Evolutionary conservation across 2,888 invertebrate genomes (phyloP), one percentile per base, ranked within the genome.

Genomic region (Caenorhabditis becei): DNA sequence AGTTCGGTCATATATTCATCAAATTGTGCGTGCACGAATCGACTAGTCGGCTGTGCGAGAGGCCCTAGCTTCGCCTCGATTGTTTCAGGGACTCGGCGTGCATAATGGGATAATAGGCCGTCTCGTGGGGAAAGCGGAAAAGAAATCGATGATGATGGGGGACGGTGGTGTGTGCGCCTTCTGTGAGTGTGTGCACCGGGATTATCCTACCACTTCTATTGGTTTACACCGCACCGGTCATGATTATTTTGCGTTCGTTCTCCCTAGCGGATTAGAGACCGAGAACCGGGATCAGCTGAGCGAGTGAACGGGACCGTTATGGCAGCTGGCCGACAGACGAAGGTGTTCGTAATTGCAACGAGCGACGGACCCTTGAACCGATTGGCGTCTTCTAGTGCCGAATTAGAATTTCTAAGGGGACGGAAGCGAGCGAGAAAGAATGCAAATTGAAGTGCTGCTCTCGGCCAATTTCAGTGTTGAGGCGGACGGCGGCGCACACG

Each of bases 21-120:
- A 75, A 75, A 75, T 75, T 75, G 75, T 66, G 75, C 75, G 75
- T 75, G 75, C 61, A 75, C 51, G 66, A 75, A 66, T 75, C 74
- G 53, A 59, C 26, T 54, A 26, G 24, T 2, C 61, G 18, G 2
- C 28, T 20, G 20, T 37, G 24, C 2, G 41, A 7, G 41, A 41
- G 2, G 14, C 11, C 41, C 54, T 32, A n/a, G n/a, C 58, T 44
- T 49, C 62, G 53, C 61, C 49, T 72, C 65, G 37, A 65, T 74
- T 74, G 75, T 75, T 75, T 75, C 75, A 66, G 75, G 41, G 51
- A 28, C 32, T 18, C 54, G 18, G 23, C 53, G 65, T 37, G n/a
- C 58, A 66, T 75, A 75, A 75, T 66, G 54, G 61, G 66, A 75
- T 75, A 75, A 74, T 74, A 20, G 65, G 26, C 24, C 41, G n/a